Conservation (phyloP, 2,888 invertebrate species). For the Cephus rjabovi region DNA sequence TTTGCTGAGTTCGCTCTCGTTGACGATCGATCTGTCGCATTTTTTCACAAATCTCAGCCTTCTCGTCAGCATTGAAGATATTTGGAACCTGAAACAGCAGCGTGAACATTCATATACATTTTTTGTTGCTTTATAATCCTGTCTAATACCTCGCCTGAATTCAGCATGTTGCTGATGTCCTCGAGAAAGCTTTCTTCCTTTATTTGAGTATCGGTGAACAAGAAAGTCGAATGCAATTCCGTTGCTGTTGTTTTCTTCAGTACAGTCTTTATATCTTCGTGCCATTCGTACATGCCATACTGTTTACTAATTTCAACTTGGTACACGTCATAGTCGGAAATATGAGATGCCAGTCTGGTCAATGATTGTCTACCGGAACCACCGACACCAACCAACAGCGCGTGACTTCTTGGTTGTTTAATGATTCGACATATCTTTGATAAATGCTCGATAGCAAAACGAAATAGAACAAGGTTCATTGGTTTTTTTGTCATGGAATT, state of each 20-base stretch:
- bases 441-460: slow-evolving; percentile 95
- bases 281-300: slow-evolving; percentile 88
- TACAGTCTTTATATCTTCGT: slow-evolving; percentile 89
- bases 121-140: neutral
- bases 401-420: slow-evolving; percentile 93
- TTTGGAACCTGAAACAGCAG: slow-evolving; percentile 75
- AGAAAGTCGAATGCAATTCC: slow-evolving; percentile 88
- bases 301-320: slow-evolving; percentile 89
- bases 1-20: slow-evolving; percentile 86
- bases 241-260: slow-evolving; percentile 84
- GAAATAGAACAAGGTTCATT: slow-evolving; percentile 93
- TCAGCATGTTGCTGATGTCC: slow-evolving; percentile 91
- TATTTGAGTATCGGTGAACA: slow-evolving; percentile 93
- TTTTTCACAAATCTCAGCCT: slow-evolving; percentile 90
- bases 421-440: slow-evolving; percentile 91
- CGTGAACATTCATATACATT: neutral
- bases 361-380: slow-evolving; percentile 95
- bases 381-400: slow-evolving; percentile 89
- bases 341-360: slow-evolving; percentile 90
- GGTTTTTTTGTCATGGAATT: slow-evolving; percentile 97
- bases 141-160: slow-evolving; percentile 83
- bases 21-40: slow-evolving; percentile 92
- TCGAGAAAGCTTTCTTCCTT: slow-evolving; percentile 94
- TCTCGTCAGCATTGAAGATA: slow-evolving; percentile 86
- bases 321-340: slow-evolving; percentile 92